Evolutionary conservation across 2,797 vertebrate species (phyloP).

Genomic region (Cirrhinus molitorella): DNA sequence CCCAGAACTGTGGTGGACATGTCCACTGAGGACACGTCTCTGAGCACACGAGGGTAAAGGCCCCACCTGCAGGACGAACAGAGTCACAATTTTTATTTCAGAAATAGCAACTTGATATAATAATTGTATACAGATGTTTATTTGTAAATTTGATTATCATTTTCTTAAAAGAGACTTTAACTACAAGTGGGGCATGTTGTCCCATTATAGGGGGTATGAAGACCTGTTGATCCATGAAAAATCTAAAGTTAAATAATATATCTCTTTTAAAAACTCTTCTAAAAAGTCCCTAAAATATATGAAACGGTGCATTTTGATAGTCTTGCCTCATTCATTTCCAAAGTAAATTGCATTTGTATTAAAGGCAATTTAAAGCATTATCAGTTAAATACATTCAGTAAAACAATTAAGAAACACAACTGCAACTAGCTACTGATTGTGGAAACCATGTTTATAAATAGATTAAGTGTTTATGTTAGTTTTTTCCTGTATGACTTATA

Average conservation of each 20-base stretch:
- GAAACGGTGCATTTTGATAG: background rate
- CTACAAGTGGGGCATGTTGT: background rate
- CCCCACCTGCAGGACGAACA: slow-evolving; percentile 79
- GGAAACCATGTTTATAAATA: background rate
- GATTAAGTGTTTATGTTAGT: background rate
- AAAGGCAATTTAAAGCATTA: too few species aligned
- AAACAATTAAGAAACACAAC: background rate
- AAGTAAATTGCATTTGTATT: background rate
- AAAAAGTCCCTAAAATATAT: background rate
- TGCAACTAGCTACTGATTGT: background rate
- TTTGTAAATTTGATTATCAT: background rate
- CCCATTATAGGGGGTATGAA: background rate
- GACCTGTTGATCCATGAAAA: background rate
- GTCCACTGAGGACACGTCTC: slow-evolving; percentile 86
- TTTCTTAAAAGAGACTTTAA: background rate
- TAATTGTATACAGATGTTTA: background rate
- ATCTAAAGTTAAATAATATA: background rate
- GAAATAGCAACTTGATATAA: background rate
- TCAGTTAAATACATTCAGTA: background rate
- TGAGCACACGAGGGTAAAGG: slow-evolving; percentile 87
- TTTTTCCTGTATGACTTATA: background rate
- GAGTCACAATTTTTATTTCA: background rate
- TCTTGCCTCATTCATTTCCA: background rate
- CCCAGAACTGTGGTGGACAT: slow-evolving; percentile 85
- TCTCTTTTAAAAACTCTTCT: background rate